A percentile compares a stretch with the other conserved stretches of the same genome.
These are phyloP conservation scores for Spilarctia lutea DNA, from an alignment of 2,888 invertebrate species.

Conservation along the genomic window DNA sequence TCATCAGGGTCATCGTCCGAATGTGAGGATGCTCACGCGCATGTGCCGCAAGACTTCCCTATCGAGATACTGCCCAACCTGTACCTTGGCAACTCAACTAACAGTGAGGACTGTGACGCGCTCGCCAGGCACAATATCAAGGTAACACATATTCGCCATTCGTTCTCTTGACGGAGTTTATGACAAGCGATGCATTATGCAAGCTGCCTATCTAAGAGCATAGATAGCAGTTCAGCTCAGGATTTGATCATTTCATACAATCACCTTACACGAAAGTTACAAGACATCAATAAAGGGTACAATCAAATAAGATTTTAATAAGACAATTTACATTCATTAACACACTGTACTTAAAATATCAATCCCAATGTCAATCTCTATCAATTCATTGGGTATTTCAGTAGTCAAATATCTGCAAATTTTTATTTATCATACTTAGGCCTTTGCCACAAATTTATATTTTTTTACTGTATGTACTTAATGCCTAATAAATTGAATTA, in stretches of 20 bases:
- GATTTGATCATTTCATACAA: background rate
- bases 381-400: no score
- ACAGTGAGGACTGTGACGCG: conserved; percentile 96
- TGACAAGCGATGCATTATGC: background rate
- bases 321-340: background rate
- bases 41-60: conserved; percentile 92
- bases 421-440: no score
- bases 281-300: background rate
- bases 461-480: conserved; percentile 5
- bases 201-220: background rate
- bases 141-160: conserved; percentile 70
- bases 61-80: conserved; percentile 97
- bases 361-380: background rate
- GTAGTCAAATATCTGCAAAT: no score
- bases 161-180: background rate
- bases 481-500: conserved; percentile 8
- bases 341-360: background rate
- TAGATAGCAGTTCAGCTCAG: background rate
- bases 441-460: background rate
- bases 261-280: background rate
- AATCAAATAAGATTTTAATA: background rate
- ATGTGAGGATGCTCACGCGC: conserved; percentile 88
- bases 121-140: conserved; percentile 96
- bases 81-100: conserved; percentile 97
- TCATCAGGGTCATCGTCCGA: conserved; percentile 91